phyloP scores from a whole-genome alignment of 2,113 vertebrate genomes.

The Oncorhynchus masou region DNA sequence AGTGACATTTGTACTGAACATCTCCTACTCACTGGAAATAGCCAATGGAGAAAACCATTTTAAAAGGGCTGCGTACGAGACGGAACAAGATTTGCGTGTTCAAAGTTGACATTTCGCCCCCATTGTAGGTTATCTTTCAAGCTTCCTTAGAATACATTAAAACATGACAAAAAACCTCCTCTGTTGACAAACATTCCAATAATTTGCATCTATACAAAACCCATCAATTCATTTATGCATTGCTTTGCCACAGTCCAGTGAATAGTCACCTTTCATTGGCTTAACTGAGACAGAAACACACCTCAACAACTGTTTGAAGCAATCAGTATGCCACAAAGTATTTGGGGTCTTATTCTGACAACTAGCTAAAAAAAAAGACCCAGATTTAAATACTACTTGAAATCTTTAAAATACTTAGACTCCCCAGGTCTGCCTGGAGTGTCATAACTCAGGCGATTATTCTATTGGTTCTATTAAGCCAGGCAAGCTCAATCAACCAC shows the following conservation, averaged over 20 bases:
- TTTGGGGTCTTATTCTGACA: too few species aligned
- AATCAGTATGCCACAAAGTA: too few species aligned
- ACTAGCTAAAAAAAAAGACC: too few species aligned
- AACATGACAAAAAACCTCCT: background rate
- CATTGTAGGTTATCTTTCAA: background rate
- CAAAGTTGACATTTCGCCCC: constrained; percentile 39
- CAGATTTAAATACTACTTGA: too few species aligned
- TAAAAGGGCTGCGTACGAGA: constrained; percentile 22
- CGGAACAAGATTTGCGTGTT: constrained; percentile 18
- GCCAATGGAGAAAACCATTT: constrained; percentile 23
- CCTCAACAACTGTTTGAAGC: too few species aligned
- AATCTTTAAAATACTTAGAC: too few species aligned
- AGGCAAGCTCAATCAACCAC: too few species aligned
- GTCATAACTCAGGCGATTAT: too few species aligned
- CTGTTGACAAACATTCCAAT: background rate
- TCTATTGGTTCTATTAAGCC: too few species aligned
- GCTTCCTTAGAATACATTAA: background rate
- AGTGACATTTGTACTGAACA: constrained; percentile 45
- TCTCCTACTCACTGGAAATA: constrained; percentile 31
- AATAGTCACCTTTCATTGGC: too few species aligned
- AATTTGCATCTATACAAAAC: background rate
- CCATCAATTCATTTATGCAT: background rate
- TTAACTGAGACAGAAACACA: too few species aligned
- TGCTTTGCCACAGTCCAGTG: background rate
- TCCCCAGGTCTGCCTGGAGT: too few species aligned